phyloP scores from a whole-genome alignment of 2,888 invertebrate species.

The Rhyacophila evoluta region DNA sequence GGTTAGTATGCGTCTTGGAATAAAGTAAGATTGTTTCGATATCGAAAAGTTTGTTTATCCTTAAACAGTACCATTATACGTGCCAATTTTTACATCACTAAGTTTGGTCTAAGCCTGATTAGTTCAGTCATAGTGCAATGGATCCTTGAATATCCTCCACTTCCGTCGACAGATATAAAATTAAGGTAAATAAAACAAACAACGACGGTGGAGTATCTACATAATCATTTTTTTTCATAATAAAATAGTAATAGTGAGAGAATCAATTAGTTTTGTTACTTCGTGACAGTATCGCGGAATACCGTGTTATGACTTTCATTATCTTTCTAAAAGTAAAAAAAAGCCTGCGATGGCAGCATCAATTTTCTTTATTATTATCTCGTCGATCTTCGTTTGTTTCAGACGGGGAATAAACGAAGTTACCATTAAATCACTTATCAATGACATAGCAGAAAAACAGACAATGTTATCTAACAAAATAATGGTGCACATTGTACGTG shows the following conservation, averaged over 20 bases:
- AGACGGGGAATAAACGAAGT: neutral
- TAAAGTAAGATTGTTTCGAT: no score
- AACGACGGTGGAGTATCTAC: no score
- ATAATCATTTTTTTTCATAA: no score
- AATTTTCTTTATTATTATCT: neutral
- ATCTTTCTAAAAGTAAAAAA: neutral
- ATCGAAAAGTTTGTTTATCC: no score
- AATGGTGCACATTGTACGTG: neutral
- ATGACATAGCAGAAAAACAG: slow-evolving; percentile 1
- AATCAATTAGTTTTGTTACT: neutral
- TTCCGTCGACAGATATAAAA: no score
- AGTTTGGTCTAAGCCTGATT: no score
- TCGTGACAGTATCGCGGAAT: neutral
- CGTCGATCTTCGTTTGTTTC: neutral
- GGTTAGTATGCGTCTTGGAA: no score
- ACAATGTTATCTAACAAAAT: neutral
- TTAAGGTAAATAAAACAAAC: no score
- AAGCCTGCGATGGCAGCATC: neutral
- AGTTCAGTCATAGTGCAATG: no score
- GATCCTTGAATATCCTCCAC: no score
- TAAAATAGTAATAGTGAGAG: neutral
- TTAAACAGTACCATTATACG: no score
- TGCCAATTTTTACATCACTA: no score
- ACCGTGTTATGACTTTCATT: neutral
- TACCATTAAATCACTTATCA: neutral